Evolutionary conservation across 1,140 invertebrate genomes (phyloP).

Genomic region (Pogonus chalceus): DNA sequence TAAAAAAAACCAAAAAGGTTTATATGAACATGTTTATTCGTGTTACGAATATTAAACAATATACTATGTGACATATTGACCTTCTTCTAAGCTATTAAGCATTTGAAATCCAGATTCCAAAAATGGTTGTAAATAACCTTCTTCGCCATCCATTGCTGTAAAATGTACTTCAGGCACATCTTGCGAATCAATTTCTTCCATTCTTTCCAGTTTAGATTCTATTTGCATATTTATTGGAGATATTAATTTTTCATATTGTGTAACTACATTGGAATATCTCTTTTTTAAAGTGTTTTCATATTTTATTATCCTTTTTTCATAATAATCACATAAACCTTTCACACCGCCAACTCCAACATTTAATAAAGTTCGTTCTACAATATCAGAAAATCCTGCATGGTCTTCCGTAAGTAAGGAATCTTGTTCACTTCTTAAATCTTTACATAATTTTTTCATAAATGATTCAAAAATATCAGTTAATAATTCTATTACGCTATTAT

Average conservation of each 20-base stretch:
- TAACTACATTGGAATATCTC: background rate
- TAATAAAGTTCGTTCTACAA: background rate
- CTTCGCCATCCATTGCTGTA: background rate
- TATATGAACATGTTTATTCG: no score
- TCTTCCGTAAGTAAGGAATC: background rate
- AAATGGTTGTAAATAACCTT: conserved; percentile 1
- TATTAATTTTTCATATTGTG: background rate
- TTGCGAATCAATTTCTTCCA: background rate
- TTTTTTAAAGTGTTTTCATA: background rate
- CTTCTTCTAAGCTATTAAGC: conserved; percentile 1
- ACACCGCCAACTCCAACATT: background rate
- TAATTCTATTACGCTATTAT: background rate
- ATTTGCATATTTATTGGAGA: background rate
- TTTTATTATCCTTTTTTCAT: background rate
- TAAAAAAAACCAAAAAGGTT: no score
- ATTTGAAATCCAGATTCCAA: background rate
- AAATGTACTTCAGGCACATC: conserved; percentile 1
- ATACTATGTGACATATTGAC: background rate
- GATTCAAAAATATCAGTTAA: background rate
- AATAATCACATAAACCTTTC: background rate
- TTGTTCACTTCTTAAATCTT: background rate
- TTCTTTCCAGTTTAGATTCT: background rate
- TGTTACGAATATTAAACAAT: no score
- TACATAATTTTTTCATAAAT: background rate
- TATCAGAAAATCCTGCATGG: background rate